Conservation (phyloP, 2,888 invertebrate genomes). For the Hypena proboscidalis region DNA sequence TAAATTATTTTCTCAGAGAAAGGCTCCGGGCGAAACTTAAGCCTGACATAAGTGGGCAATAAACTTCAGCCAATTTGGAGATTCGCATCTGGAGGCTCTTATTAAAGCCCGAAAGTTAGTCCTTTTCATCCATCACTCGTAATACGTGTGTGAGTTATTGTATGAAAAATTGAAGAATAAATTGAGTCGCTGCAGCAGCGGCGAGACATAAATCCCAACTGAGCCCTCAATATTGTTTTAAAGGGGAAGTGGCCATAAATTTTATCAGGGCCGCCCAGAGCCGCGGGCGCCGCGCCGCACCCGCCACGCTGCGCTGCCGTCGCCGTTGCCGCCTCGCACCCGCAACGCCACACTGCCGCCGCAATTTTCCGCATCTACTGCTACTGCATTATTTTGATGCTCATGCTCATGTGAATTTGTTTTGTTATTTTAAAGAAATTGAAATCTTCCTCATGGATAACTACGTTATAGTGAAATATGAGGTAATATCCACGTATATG, state of each 20-base stretch:
- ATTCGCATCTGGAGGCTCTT: slow-evolving; percentile 86
- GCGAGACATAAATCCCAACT: slow-evolving; percentile 86
- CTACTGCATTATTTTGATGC: slow-evolving; percentile 70
- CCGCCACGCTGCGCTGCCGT: slow-evolving; percentile 26
- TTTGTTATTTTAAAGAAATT: slow-evolving; percentile 67
- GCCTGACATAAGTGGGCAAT: slow-evolving; percentile 86
- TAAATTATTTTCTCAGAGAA: slow-evolving; percentile 83
- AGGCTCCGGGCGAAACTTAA: slow-evolving; percentile 83
- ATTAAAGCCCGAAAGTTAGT: slow-evolving; percentile 86
- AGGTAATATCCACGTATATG: slow-evolving; percentile 34
- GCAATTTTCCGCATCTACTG: slow-evolving; percentile 78
- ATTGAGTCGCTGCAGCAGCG: slow-evolving; percentile 85
- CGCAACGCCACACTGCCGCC: slow-evolving; percentile 55
- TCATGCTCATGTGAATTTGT: slow-evolving; percentile 71
- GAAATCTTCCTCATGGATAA: slow-evolving; percentile 58
- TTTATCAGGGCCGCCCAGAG: slow-evolving; percentile 83
- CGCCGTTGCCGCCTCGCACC: slow-evolving; percentile 40
- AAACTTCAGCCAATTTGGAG: slow-evolving; percentile 86
- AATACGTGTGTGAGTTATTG: slow-evolving; percentile 86
- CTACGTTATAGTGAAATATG: slow-evolving; percentile 43
- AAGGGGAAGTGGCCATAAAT: slow-evolving; percentile 86
- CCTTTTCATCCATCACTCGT: slow-evolving; percentile 86
- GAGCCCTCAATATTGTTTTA: slow-evolving; percentile 87
- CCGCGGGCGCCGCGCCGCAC: slow-evolving; percentile 51
- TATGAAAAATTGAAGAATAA: slow-evolving; percentile 86